A percentile compares a stretch with the other conserved stretches of the same genome.
Evolutionary conservation across 2,113 vertebrate species (phyloP).

Genomic region (Bubo blakistoni): DNA sequence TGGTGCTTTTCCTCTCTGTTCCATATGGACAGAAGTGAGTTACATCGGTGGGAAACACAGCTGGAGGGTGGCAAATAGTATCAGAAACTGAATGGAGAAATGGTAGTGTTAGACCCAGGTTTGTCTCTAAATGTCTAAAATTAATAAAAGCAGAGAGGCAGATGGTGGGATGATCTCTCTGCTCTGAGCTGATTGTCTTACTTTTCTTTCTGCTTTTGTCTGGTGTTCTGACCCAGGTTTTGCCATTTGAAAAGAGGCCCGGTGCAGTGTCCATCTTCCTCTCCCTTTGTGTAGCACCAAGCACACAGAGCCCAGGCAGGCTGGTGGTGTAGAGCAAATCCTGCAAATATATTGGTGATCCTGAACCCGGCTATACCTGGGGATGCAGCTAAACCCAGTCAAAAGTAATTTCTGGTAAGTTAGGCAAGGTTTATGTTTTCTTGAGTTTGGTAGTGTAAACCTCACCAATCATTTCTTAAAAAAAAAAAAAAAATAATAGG

Average conservation of each 20-base stretch:
- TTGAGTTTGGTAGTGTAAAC: not conserved
- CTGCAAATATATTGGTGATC: not conserved
- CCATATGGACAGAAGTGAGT: fast-evolving
- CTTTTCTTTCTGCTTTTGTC: not conserved
- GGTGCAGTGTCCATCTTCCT: fast-evolving
- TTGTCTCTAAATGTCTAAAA: not conserved
- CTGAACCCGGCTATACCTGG: not conserved
- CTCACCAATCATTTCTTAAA: not conserved
- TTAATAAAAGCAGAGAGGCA: not conserved
- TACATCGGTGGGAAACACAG: not conserved
- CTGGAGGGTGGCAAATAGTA: not conserved
- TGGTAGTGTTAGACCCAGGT: fast-evolving
- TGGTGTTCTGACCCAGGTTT: not conserved
- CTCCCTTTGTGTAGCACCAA: fast-evolving
- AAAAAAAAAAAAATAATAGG: not conserved
- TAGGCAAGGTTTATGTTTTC: not conserved
- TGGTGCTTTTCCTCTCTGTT: not conserved
- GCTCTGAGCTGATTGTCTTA: not conserved
- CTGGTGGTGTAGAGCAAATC: not conserved
- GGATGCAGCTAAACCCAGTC: not conserved
- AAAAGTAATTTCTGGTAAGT: not conserved
- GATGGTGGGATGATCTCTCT: not conserved
- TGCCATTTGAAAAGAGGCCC: not conserved
- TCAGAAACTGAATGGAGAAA: not conserved
- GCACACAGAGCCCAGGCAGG: fast-evolving